Conservation (phyloP, 1,140 invertebrate genomes). For the Chymomyza costata region DNA sequence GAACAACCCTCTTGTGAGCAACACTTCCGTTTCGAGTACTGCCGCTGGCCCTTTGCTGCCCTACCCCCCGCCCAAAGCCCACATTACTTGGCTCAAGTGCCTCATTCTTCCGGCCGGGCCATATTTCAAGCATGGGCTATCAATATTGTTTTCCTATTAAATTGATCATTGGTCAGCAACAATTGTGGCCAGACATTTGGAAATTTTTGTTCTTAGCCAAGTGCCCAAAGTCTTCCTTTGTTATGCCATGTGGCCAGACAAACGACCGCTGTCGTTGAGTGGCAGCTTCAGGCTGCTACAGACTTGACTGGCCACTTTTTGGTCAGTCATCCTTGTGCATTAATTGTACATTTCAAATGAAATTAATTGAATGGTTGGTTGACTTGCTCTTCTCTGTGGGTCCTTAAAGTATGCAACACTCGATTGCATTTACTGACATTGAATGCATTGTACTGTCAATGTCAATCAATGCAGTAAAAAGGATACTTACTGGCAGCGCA, state of each 20-base stretch:
- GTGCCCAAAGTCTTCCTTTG: conserved; percentile 18
- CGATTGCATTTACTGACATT: conserved; percentile 8
- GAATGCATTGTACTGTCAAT: conserved; percentile 6
- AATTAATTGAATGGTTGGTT: conserved; percentile 46
- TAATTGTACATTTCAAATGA: conserved; percentile 45
- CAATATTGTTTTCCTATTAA: conserved; percentile 75
- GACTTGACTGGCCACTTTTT: conserved; percentile 27
- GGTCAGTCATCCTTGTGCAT: conserved; percentile 7
- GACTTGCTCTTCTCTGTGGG: conserved; percentile 10
- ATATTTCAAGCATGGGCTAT: conserved; percentile 57
- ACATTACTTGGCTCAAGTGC: conserved; percentile 26
- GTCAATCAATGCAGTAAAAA: conserved; percentile 33
- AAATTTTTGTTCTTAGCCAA: conserved; percentile 2
- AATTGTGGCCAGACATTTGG: conserved; percentile 47
- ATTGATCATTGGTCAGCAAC: conserved; percentile 74
- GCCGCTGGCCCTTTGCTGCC: too few relatives aligned
- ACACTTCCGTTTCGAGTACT: too few relatives aligned
- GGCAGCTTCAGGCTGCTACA: conserved; percentile 21
- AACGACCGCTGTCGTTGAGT: conserved; percentile 13
- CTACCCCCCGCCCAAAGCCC: not conserved
- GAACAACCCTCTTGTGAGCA: conserved; percentile 15
- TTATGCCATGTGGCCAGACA: conserved; percentile 15
- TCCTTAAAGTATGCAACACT: conserved; percentile 11
- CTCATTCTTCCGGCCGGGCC: conserved; percentile 12
- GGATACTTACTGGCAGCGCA: too few relatives aligned